Evolutionary conservation across 37 sponge, comb jelly and placozoan species (phyloP).

Genomic region (Ephydatia muelleri): DNA sequence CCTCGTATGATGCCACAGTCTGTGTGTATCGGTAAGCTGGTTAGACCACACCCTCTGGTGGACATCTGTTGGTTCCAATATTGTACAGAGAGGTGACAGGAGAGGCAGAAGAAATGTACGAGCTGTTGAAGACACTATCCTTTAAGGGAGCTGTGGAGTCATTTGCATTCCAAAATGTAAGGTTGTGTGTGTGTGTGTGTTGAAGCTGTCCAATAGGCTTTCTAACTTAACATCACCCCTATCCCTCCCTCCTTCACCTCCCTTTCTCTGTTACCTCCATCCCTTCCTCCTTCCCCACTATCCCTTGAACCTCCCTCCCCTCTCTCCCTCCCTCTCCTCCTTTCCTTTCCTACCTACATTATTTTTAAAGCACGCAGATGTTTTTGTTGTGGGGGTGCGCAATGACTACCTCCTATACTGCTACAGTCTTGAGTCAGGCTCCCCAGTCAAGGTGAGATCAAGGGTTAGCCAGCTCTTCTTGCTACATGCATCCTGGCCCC

Average conservation of each 20-base stretch:
- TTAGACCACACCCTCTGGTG: not conserved
- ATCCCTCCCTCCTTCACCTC: too few relatives aligned
- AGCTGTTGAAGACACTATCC: slow-evolving; percentile 41
- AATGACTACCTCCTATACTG: slow-evolving; percentile 52
- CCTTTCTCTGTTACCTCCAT: too few relatives aligned
- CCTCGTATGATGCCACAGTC: slow-evolving; percentile 75
- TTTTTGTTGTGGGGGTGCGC: slow-evolving; percentile 60
- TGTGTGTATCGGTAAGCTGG: slow-evolving; percentile 59
- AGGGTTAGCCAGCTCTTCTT: not conserved
- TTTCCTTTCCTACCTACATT: too few relatives aligned
- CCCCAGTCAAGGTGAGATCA: slow-evolving; percentile 14
- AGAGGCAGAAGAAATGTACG: slow-evolving; percentile 27
- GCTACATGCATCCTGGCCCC: not conserved
- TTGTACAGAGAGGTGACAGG: not conserved
- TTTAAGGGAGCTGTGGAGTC: slow-evolving; percentile 75
- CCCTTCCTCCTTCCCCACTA: too few relatives aligned
- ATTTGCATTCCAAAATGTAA: slow-evolving; percentile 61
- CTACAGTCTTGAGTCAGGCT: slow-evolving; percentile 32
- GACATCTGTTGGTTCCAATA: not conserved
- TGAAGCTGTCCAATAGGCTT: too few relatives aligned
- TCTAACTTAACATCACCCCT: too few relatives aligned
- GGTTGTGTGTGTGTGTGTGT: not conserved
- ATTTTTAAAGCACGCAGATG: slow-evolving; percentile 26
- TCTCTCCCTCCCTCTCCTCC: too few relatives aligned
- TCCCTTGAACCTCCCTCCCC: too few relatives aligned